Percentiles rank a stretch among this genome's conserved stretches.
phyloP scores from a whole-genome alignment of 2,888 invertebrate genomes.

The Acanthosepion pharaonis region DNA sequence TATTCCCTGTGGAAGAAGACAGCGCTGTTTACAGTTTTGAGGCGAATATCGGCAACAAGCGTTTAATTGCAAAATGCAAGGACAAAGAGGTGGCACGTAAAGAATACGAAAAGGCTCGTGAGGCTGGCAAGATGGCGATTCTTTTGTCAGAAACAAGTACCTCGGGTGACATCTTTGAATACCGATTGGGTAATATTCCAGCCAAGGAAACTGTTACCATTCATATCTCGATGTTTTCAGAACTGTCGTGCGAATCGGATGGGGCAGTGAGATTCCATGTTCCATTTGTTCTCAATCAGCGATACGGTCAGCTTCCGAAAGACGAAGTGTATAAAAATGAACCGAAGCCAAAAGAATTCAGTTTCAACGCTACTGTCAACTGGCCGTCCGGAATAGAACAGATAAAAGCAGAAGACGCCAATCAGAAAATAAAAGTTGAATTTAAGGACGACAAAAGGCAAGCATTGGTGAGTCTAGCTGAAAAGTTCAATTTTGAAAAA shows the following conservation, averaged over 20 bases:
- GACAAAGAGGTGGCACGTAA: constrained; percentile 56
- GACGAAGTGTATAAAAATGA: constrained; percentile 38
- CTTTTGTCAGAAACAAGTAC: constrained; percentile 52
- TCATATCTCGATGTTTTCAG: constrained; percentile 53
- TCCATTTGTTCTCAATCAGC: constrained; percentile 50
- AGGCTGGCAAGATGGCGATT: constrained; percentile 52
- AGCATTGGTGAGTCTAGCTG: neutral
- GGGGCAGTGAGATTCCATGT: constrained; percentile 50
- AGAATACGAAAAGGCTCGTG: constrained; percentile 53
- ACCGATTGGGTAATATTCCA: constrained; percentile 55
- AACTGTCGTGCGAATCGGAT: constrained; percentile 52
- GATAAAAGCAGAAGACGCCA: neutral
- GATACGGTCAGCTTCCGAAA: constrained; percentile 34
- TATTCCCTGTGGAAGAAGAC: constrained; percentile 60
- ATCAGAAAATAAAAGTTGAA: neutral
- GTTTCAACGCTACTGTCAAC: neutral
- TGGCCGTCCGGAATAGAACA: neutral
- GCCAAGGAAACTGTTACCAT: constrained; percentile 51
- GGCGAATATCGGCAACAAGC: constrained; percentile 56
- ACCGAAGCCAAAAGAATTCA: constrained; percentile 24
- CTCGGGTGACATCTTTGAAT: constrained; percentile 54
- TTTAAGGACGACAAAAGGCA: neutral
- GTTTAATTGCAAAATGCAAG: constrained; percentile 58
- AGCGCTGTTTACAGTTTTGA: constrained; percentile 60
- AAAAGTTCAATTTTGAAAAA: constrained; percentile 37